Percentiles rank a stretch among this genome's conserved stretches.
Conservation (phyloP, 2,113 vertebrate species). For the Thymallus thymallus region DNA sequence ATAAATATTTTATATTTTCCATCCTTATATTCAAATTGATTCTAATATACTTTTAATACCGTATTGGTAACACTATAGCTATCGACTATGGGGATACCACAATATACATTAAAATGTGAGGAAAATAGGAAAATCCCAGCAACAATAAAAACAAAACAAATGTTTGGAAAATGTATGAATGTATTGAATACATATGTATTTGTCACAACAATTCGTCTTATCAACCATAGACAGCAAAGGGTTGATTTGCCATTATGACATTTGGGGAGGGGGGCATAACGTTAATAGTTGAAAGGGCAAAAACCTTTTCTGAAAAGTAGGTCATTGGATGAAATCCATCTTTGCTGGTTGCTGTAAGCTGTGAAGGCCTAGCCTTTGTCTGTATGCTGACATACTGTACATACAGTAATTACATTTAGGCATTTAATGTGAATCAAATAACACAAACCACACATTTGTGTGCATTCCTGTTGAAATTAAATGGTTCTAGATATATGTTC, state of each 20-base stretch:
- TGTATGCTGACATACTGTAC: conserved; percentile 9
- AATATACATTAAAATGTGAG: no score
- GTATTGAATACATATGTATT: no score
- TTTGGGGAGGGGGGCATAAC: background rate
- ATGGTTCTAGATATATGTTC: background rate
- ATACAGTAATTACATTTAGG: background rate
- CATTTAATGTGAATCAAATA: background rate
- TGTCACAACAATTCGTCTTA: no score
- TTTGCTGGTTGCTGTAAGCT: conserved; percentile 38
- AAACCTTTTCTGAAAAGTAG: conserved; percentile 66
- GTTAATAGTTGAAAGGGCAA: conserved; percentile 41
- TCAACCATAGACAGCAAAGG: no score
- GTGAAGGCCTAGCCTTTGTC: conserved; percentile 16
- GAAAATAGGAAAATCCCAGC: no score
- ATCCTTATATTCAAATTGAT: no score
- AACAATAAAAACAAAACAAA: no score
- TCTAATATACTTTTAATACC: no score
- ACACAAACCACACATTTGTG: background rate
- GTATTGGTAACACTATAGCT: no score
- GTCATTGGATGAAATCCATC: conserved; percentile 59
- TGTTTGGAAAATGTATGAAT: no score
- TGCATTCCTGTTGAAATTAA: background rate
- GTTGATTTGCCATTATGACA: background rate
- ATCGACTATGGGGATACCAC: no score
- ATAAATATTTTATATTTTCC: no score